These are phyloP conservation scores for Aleiodes sp. DNA, from an alignment of 1,140 invertebrate genomes.

Conservation along the genomic window DNA sequence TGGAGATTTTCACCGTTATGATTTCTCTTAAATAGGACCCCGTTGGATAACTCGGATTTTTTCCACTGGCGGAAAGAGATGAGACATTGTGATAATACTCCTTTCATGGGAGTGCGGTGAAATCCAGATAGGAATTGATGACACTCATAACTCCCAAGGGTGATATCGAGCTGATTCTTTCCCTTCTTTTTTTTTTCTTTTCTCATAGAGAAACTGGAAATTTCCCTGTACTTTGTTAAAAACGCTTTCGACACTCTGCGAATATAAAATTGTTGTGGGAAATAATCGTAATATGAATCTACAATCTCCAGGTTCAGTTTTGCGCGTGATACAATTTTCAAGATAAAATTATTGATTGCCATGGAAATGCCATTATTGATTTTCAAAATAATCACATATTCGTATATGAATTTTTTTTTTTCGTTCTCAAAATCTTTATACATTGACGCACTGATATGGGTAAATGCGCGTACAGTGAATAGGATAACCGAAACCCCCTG, in stretches of 20 bases:
- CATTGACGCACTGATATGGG: background rate
- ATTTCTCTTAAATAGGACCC: slow-evolving; percentile 30
- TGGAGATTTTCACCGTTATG: slow-evolving; percentile 15
- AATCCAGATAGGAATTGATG: slow-evolving; percentile 52
- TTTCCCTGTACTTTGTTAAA: background rate
- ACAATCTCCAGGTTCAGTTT: too few relatives aligned
- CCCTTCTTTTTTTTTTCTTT: slow-evolving; percentile 29
- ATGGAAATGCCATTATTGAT: too few relatives aligned
- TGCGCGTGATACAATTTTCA: background rate
- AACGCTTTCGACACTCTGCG: too few relatives aligned
- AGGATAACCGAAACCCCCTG: background rate
- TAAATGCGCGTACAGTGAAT: slow-evolving; percentile 2
- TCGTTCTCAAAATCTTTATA: background rate
- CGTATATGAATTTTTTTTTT: background rate
- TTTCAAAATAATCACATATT: background rate
- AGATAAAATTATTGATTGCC: background rate
- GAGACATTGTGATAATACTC: slow-evolving; percentile 5
- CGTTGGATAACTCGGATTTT: background rate
- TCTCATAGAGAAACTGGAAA: slow-evolving; percentile 4
- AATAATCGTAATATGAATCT: too few relatives aligned
- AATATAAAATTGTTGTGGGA: too few relatives aligned
- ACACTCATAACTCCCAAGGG: slow-evolving; percentile 46
- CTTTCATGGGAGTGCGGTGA: background rate
- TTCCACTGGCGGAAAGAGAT: slow-evolving; percentile 1
- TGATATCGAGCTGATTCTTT: slow-evolving; percentile 48